Evolutionary conservation across 2,888 invertebrate species (phyloP).

Genomic region (Tanypteryx hageni): DNA sequence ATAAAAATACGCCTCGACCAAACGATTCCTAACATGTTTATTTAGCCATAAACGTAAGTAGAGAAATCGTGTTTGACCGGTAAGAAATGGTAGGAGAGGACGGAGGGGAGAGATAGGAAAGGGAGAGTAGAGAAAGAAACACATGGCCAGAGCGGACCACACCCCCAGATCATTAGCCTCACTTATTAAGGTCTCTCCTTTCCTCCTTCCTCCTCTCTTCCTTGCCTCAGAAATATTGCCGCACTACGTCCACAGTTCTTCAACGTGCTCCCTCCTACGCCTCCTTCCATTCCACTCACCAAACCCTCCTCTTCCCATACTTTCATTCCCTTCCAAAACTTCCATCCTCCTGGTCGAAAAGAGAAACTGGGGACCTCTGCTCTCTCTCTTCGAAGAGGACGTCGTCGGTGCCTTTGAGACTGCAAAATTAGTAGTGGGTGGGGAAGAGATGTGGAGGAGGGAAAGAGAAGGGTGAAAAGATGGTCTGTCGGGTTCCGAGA

Average conservation of each 20-base stretch:
- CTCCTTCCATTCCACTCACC: not conserved
- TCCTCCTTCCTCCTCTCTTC: not conserved
- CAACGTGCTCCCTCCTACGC: not conserved
- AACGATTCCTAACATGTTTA: constrained; percentile 15
- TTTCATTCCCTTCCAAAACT: not conserved
- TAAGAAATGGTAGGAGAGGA: not conserved
- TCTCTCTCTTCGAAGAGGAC: not conserved
- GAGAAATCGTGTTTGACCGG: not conserved
- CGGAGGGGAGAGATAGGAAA: not conserved
- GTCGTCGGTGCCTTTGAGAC: not conserved
- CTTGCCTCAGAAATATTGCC: not conserved
- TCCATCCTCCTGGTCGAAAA: not conserved
- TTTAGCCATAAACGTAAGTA: not conserved
- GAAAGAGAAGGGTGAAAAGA: not conserved
- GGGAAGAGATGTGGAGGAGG: not conserved
- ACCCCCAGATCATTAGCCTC: constrained; percentile 4
- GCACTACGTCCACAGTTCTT: not conserved
- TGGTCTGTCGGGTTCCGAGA: too few species aligned
- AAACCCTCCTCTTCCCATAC: not conserved
- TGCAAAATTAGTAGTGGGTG: not conserved
- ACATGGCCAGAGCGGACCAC: not conserved
- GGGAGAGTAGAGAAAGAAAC: not conserved
- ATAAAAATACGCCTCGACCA: not conserved
- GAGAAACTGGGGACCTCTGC: too few species aligned
- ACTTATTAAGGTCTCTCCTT: not conserved